Evolutionary conservation across 2,113 vertebrate genomes (phyloP).

Genomic region (Arvicanthis niloticus): DNA sequence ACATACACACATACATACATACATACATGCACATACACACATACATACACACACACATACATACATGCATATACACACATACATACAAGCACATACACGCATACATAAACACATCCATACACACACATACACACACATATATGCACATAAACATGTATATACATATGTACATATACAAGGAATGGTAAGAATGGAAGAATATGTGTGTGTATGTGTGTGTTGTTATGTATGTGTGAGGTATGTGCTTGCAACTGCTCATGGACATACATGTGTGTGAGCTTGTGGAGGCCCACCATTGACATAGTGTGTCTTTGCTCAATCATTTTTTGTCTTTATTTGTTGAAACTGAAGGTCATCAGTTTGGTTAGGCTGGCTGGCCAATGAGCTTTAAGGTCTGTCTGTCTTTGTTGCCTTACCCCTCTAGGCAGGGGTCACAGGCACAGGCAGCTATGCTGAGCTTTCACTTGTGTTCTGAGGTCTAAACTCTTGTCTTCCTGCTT

Average conservation of each 20-base stretch:
- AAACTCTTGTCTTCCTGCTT: not conserved
- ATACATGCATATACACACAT: not conserved
- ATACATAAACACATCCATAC: not conserved
- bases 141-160: not conserved
- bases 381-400: too few species aligned
- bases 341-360: not conserved
- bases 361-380: not conserved
- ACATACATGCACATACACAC: too few species aligned
- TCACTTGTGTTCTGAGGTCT: not conserved
- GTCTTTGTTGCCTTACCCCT: not conserved
- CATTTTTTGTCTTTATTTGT: not conserved
- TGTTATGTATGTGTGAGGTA: not conserved
- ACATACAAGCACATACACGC: not conserved
- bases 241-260: not conserved
- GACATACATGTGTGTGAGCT: not conserved
- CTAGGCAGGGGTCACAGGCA: not conserved
- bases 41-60: not conserved
- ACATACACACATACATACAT: not conserved
- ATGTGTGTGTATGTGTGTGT: not conserved
- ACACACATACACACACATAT: not conserved
- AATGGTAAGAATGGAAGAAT: conserved; percentile 3
- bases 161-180: not conserved
- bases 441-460: not conserved
- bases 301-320: not conserved
- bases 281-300: not conserved